These are phyloP conservation scores for Tetropium fuscum DNA, from an alignment of 2,888 invertebrate genomes.

Conservation along the genomic window DNA sequence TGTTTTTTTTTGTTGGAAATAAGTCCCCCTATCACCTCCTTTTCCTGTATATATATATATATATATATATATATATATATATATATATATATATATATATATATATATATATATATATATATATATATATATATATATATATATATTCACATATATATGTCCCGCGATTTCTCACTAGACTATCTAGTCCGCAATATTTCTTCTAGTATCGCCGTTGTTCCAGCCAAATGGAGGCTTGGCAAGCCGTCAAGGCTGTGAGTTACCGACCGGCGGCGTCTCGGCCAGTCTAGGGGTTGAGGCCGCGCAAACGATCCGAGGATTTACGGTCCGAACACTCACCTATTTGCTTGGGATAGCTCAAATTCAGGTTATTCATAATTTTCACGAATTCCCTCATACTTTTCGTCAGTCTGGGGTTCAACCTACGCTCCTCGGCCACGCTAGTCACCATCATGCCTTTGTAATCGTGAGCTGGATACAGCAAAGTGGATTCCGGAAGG, in stretches of 20 bases:
- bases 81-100: no score
- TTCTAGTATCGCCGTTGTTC: constrained; percentile 5
- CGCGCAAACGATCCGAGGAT: no score
- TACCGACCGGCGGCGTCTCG: constrained; percentile 11
- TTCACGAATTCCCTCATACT: constrained; percentile 83
- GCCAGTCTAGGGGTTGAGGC: constrained; percentile 4
- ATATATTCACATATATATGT: no score
- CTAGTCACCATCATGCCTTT: constrained; percentile 89
- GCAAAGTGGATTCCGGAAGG: constrained; percentile 83
- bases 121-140: no score
- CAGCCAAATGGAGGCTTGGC: constrained; percentile 23
- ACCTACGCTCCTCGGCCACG: constrained; percentile 89
- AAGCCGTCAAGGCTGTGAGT: constrained; percentile 11
- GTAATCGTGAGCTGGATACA: constrained; percentile 98
- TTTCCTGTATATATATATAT: no score
- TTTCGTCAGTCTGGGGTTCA: constrained; percentile 91
- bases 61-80: no score
- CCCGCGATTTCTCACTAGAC: no score
- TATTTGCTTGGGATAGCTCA: constrained; percentile 95
- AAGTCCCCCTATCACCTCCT: no score
- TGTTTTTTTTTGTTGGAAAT: no score
- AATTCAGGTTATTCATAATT: constrained; percentile 93
- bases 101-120: no score
- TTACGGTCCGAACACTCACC: no score
- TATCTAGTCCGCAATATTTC: constrained; percentile 4